A percentile compares a stretch with the other conserved stretches of the same genome.
Evolutionary conservation across 1,140 invertebrate genomes (phyloP).

Genomic region (Aphelinus certus): DNA sequence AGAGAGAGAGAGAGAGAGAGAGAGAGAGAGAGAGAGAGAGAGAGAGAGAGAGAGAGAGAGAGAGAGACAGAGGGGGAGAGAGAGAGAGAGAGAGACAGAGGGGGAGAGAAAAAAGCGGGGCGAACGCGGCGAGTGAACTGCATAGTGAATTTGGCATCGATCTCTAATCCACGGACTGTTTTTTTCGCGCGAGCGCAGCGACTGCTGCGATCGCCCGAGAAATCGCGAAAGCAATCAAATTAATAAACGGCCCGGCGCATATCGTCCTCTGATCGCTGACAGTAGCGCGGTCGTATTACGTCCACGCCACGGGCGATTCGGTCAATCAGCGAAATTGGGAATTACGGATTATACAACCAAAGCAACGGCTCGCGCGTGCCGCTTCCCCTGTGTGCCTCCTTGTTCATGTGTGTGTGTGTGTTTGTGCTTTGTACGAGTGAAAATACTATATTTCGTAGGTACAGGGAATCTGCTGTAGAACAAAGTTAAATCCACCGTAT

Average conservation of each 20-base stretch:
- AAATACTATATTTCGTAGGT: background rate
- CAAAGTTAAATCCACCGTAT: too few relatives aligned
- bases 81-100: conserved; percentile 12
- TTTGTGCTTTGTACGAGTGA: background rate
- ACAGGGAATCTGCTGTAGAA: too few relatives aligned
- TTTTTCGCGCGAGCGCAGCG: too few relatives aligned
- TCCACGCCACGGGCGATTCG: conserved; percentile 59
- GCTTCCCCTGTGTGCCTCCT: background rate
- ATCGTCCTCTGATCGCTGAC: conserved; percentile 43
- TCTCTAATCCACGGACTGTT: too few relatives aligned
- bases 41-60: background rate
- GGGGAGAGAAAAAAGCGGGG: background rate
- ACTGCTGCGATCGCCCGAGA: background rate
- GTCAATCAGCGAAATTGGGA: conserved; percentile 65
- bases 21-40: conserved; percentile 8
- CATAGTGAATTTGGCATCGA: too few relatives aligned
- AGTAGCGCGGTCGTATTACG: conserved; percentile 56
- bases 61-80: background rate
- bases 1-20: background rate
- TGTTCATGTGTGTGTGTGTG: background rate
- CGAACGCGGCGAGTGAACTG: background rate
- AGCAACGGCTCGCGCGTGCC: background rate
- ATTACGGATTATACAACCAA: conserved; percentile 60
- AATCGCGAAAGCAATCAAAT: conserved; percentile 59
- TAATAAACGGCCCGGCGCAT: conserved; percentile 60